Evolutionary conservation across 1,140 invertebrate genomes (phyloP).

Genomic region (Trinorchestia longiramus): DNA sequence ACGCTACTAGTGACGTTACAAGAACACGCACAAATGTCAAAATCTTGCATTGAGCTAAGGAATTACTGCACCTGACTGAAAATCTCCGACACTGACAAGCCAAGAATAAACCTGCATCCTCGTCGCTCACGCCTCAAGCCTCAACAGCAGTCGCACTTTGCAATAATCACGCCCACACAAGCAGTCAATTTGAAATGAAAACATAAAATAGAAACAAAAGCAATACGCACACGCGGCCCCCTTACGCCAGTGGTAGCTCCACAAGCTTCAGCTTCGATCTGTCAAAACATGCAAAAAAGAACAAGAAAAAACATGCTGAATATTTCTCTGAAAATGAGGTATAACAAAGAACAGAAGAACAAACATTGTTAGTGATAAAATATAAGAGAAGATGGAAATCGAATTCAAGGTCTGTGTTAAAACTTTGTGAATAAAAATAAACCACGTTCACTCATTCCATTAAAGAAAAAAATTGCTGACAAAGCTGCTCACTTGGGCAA

Average conservation of each 20-base stretch:
- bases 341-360: not conserved
- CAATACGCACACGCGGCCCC: not conserved
- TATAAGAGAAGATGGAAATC: not conserved
- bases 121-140: not conserved
- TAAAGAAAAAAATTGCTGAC: not conserved
- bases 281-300: not conserved
- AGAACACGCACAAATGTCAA: not conserved
- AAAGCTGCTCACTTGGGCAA: not conserved
- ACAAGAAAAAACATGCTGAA: not conserved
- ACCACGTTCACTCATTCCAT: not conserved
- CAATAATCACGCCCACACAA: not conserved
- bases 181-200: not conserved
- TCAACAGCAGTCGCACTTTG: not conserved
- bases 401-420: not conserved
- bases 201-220: not conserved
- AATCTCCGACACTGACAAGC: not conserved
- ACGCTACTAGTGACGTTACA: not conserved
- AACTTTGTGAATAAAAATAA: not conserved
- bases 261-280: not conserved
- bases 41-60: not conserved
- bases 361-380: not conserved
- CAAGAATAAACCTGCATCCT: not conserved
- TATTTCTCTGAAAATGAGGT: not conserved
- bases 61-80: not conserved
- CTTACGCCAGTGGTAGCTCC: not conserved